Evolutionary conservation across 2,113 vertebrate species (phyloP).

Genomic region (Sturnus vulgaris): DNA sequence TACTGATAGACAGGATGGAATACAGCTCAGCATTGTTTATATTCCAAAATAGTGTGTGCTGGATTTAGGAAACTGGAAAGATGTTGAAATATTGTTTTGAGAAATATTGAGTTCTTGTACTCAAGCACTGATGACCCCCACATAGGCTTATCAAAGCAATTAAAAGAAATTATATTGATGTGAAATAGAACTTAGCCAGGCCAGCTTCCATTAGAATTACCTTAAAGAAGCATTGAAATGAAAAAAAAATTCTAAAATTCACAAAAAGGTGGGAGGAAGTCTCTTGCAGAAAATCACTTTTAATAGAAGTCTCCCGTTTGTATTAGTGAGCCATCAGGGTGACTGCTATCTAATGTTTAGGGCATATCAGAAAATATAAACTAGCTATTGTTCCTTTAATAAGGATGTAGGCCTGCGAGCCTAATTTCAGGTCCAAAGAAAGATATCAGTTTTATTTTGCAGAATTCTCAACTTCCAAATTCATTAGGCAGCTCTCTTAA

Average conservation of each 20-base stretch:
- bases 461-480: not conserved
- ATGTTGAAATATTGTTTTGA: not conserved
- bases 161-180: not conserved
- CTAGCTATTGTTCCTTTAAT: not conserved
- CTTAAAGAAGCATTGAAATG: not conserved
- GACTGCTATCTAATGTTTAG: not conserved
- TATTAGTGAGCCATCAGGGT: not conserved
- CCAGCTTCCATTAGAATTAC: not conserved
- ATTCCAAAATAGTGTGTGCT: not conserved
- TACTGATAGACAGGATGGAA: rapidly evolving
- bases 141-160: not conserved
- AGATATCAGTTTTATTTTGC: not conserved
- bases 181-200: not conserved
- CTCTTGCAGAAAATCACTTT: not conserved
- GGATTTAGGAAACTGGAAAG: not conserved
- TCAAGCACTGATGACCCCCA: not conserved
- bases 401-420: not conserved
- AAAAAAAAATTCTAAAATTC: not conserved
- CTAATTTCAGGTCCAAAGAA: not conserved
- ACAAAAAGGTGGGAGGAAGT: not conserved
- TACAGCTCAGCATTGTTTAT: not conserved
- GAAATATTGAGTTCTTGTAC: not conserved
- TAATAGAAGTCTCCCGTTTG: not conserved
- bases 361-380: not conserved
- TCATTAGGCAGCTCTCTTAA: not conserved